phyloP scores from a whole-genome alignment of 2,113 vertebrate species.

The Microcebus lehilahytsara region DNA sequence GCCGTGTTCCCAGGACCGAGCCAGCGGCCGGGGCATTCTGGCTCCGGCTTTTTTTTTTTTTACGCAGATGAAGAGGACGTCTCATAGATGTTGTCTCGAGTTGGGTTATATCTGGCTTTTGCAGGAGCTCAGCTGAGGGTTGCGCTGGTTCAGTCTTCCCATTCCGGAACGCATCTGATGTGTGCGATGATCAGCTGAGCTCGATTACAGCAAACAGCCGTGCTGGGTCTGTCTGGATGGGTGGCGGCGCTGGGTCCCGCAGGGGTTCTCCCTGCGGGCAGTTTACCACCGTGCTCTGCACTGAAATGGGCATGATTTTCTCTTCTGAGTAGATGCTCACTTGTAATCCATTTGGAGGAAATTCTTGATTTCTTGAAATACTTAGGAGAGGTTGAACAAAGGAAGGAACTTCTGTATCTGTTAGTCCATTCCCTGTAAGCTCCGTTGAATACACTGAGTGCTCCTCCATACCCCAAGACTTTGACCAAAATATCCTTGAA shows the following conservation, averaged over 20 bases:
- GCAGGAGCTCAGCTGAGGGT: not conserved
- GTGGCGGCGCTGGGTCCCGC: fast-evolving
- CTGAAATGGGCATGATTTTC: not conserved
- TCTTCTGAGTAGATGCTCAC: not conserved
- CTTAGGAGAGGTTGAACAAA: not conserved
- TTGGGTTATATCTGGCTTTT: not conserved
- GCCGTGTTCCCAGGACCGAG: not conserved
- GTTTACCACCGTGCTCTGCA: not conserved
- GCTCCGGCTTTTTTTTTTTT: not conserved
- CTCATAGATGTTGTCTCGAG: not conserved
- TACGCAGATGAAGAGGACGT: not conserved
- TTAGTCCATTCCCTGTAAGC: not conserved
- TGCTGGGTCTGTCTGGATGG: fast-evolving
- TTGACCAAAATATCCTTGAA: not conserved
- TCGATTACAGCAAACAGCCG: fast-evolving
- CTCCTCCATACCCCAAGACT: not conserved
- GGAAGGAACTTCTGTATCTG: not conserved
- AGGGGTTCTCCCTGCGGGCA: fast-evolving
- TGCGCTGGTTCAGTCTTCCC: not conserved
- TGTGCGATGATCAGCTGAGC: not conserved
- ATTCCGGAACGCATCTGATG: not conserved
- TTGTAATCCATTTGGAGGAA: not conserved
- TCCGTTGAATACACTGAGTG: too few relatives aligned
- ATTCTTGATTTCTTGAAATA: not conserved
- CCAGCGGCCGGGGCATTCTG: not conserved